A percentile compares a stretch with the other conserved stretches of the same genome.
phyloP scores from a whole-genome alignment of 2,888 invertebrate species.

The Toxonevra muliebris region DNA sequence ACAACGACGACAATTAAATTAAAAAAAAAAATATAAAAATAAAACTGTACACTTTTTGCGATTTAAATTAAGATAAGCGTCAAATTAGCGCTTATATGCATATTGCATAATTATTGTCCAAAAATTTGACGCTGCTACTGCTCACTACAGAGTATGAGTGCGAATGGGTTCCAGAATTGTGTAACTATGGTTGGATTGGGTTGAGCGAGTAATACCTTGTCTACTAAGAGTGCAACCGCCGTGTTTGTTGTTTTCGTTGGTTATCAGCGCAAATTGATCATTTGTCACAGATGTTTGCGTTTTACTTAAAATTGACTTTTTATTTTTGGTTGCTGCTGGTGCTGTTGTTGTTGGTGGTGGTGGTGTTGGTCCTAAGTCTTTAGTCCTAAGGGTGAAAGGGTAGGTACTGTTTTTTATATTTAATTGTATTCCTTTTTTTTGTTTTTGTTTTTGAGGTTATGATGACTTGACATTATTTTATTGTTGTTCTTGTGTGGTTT shows the following conservation, averaged over 20 bases:
- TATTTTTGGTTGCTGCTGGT: neutral
- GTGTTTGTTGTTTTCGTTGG: slow-evolving; percentile 26
- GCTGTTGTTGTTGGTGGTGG: neutral
- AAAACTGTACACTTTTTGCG: slow-evolving; percentile 20
- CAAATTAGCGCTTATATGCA: slow-evolving; percentile 55
- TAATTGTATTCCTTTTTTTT: neutral
- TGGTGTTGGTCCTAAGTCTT: neutral
- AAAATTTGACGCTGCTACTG: no score
- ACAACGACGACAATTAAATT: slow-evolving; percentile 25
- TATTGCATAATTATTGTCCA: slow-evolving; percentile 4
- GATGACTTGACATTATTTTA: slow-evolving; percentile 47
- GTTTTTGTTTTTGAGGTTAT: slow-evolving; percentile 35
- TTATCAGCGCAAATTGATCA: slow-evolving; percentile 57
- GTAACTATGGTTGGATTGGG: no score
- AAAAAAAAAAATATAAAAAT: slow-evolving; percentile 10
- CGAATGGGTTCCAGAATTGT: slow-evolving; percentile 25
- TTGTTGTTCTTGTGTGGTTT: slow-evolving; percentile 44
- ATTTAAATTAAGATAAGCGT: slow-evolving; percentile 57
- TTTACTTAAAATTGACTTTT: slow-evolving; percentile 31
- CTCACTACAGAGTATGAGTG: no score
- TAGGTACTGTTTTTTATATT: neutral
- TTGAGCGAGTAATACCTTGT: slow-evolving; percentile 30
- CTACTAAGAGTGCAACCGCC: slow-evolving; percentile 12
- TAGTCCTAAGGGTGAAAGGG: neutral
- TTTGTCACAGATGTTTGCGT: slow-evolving; percentile 60